Evolutionary conservation across 2,797 vertebrate genomes (phyloP).

Genomic region (Lerista edwardsae): DNA sequence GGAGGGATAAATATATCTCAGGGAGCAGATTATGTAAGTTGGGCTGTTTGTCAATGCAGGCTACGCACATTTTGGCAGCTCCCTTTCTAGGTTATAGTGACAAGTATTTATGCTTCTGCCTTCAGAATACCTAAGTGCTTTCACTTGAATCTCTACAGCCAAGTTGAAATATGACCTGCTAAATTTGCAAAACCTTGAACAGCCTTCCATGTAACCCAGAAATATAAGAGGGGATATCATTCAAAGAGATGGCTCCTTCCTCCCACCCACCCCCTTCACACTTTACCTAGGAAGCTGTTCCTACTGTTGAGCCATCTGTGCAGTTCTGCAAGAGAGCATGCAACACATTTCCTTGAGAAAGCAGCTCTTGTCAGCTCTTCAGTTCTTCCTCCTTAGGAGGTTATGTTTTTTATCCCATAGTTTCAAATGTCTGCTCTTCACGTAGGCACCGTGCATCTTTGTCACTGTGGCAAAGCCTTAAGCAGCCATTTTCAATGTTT

Average conservation of each 20-base stretch:
- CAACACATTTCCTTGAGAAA: constrained; percentile 32
- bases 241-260: constrained; percentile 20
- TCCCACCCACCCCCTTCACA: constrained; percentile 47
- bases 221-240: neutral
- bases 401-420: neutral
- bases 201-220: neutral
- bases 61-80: neutral
- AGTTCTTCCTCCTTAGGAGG: constrained; percentile 12
- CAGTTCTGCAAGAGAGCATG: constrained; percentile 24
- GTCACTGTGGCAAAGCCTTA: neutral
- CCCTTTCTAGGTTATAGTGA: neutral
- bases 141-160: constrained; percentile 11
- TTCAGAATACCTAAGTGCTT: constrained; percentile 8
- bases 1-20: neutral
- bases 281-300: constrained; percentile 68
- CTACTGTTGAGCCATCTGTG: constrained; percentile 70
- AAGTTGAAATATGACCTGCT: neutral
- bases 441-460: neutral
- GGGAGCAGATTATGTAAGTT: neutral
- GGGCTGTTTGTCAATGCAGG: neutral
- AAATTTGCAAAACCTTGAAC: neutral
- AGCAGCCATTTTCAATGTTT: too few relatives aligned
- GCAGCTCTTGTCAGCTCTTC: neutral
- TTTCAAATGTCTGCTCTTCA: neutral
- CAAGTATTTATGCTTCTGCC: constrained; percentile 3